These are phyloP conservation scores for Dermochelys coriacea DNA, from an alignment of 2,797 vertebrate species.

Conservation along the genomic window DNA sequence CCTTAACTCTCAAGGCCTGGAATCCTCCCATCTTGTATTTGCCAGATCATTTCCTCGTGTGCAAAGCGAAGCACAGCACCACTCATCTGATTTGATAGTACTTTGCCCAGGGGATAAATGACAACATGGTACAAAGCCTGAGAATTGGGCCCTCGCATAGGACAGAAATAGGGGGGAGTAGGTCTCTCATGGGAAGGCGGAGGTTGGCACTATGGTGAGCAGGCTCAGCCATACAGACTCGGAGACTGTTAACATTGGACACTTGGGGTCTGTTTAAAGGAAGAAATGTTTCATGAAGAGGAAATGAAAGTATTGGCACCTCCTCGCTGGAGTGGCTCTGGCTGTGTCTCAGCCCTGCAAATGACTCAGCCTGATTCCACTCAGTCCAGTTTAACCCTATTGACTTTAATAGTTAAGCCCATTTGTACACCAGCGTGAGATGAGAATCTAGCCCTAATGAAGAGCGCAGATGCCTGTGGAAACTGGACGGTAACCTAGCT, in stretches of 20 bases:
- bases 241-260: background rate
- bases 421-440: fast-evolving
- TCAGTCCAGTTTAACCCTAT: background rate
- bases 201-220: fast-evolving
- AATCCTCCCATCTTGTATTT: background rate
- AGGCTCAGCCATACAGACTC: fast-evolving
- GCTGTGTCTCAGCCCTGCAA: conserved; percentile 9
- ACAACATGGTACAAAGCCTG: fast-evolving
- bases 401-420: fast-evolving
- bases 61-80: background rate
- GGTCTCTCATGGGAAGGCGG: background rate
- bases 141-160: background rate
- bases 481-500: background rate
- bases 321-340: background rate
- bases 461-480: background rate
- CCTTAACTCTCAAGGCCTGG: background rate
- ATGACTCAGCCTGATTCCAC: background rate
- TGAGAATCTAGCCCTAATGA: background rate
- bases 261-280: conserved; percentile 54
- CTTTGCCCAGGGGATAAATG: background rate
- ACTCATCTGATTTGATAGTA: background rate
- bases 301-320: conserved; percentile 56
- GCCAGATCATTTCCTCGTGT: too few species aligned
- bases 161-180: conserved; percentile 26
- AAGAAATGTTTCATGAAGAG: conserved; percentile 53